These are phyloP conservation scores for Drosophila lowei DNA, from an alignment of 1,140 invertebrate species.

Conservation along the genomic window DNA sequence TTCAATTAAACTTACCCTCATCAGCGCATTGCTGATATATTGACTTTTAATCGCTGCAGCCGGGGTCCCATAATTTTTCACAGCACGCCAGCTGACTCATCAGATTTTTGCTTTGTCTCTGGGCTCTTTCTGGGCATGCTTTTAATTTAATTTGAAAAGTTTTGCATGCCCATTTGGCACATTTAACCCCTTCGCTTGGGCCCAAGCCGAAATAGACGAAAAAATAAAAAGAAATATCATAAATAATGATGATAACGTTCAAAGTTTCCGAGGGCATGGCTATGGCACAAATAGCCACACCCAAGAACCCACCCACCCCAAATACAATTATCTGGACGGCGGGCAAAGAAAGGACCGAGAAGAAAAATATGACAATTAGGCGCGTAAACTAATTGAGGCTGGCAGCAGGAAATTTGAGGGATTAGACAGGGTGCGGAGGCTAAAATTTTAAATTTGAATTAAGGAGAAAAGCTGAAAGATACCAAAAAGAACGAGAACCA, in stretches of 20 bases:
- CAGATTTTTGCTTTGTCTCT: conserved; percentile 73
- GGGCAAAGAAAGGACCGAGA: conserved; percentile 16
- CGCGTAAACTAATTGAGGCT: conserved; percentile 51
- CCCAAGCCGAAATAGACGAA: conserved; percentile 16
- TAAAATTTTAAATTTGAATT: conserved; percentile 1
- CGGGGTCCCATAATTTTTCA: conserved; percentile 35
- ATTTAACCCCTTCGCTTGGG: conserved; percentile 68
- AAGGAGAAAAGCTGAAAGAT: neutral
- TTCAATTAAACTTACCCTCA: conserved; percentile 50
- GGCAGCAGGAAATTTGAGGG: conserved; percentile 25
- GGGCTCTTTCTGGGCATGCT: conserved; percentile 57
- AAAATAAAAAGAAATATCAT: conserved; percentile 66
- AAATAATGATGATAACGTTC: conserved; percentile 80
- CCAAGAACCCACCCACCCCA: conserved; percentile 31
- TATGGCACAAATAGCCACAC: conserved; percentile 46
- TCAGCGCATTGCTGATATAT: conserved; percentile 69
- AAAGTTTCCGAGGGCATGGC: conserved; percentile 38
- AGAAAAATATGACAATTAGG: conserved; percentile 58
- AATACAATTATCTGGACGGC: conserved; percentile 48
- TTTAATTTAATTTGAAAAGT: conserved; percentile 82
- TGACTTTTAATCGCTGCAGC: conserved; percentile 75
- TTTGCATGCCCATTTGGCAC: conserved; percentile 77
- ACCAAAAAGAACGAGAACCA: no score
- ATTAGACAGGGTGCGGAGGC: conserved; percentile 7
- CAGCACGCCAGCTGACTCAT: conserved; percentile 69